Percentiles rank a stretch among this genome's conserved stretches.
Conservation (phyloP, 2,888 invertebrate genomes). For the Drosophila borealis region DNA sequence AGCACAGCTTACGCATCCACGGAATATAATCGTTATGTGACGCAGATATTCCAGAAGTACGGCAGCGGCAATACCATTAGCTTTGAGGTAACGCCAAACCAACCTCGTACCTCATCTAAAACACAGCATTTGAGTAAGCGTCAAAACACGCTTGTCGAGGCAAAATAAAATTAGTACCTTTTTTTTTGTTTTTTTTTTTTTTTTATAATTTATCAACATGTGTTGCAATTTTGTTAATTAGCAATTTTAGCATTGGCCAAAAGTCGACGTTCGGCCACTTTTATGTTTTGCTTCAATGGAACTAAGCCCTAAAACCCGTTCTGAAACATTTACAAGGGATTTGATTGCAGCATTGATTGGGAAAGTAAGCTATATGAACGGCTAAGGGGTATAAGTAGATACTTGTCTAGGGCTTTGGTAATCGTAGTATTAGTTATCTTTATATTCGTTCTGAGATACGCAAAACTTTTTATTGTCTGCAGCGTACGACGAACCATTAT, state of each 20-base stretch:
- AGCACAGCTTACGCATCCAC: constrained; percentile 58
- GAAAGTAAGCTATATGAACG: not conserved
- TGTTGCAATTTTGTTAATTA: not conserved
- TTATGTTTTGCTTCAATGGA: not conserved
- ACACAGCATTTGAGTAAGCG: not conserved
- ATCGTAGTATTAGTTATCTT: constrained; percentile 47
- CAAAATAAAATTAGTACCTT: constrained; percentile 54
- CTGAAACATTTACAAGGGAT: no score
- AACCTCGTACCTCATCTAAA: not conserved
- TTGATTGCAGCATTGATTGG: no score
- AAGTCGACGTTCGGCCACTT: not conserved
- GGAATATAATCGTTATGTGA: constrained; percentile 84
- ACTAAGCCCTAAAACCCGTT: not conserved
- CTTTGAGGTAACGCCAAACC: constrained; percentile 81
- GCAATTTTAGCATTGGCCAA: constrained; percentile 8
- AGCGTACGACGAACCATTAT: constrained; percentile 20
- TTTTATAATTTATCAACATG: constrained; percentile 23
- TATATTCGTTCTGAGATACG: constrained; percentile 46
- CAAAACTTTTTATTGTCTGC: constrained; percentile 40
- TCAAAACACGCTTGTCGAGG: constrained; percentile 12
- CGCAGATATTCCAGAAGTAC: constrained; percentile 84
- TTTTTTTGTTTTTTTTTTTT: not conserved
- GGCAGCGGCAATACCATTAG: constrained; percentile 83
- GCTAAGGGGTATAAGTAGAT: not conserved
- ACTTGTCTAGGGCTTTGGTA: constrained; percentile 1